phyloP scores from a whole-genome alignment of 2,888 invertebrate genomes.

The Nycteola revayana region DNA sequence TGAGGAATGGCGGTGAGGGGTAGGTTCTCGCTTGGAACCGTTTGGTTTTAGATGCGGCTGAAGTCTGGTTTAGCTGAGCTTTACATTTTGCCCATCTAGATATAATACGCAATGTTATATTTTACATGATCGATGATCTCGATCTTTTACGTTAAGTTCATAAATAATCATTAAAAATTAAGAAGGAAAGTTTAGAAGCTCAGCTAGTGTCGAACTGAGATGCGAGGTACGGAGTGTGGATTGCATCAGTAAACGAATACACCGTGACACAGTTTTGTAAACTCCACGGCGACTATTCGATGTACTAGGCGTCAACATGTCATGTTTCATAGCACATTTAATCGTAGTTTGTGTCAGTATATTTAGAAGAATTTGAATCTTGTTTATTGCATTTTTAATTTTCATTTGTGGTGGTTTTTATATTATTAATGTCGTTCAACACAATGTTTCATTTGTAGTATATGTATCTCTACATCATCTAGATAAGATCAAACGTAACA shows the following conservation, averaged over 20 bases:
- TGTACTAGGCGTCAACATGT: slow-evolving; percentile 41
- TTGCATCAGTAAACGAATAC: slow-evolving; percentile 32
- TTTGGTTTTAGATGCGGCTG: slow-evolving; percentile 36
- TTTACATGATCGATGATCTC: background rate
- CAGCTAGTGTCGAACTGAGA: slow-evolving; percentile 38
- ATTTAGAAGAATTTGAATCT: slow-evolving; percentile 46
- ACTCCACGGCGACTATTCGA: slow-evolving; percentile 25
- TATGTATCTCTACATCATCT: slow-evolving; percentile 30
- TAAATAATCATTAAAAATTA: slow-evolving; percentile 2
- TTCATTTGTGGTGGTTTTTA: slow-evolving; percentile 37
- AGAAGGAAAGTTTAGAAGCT: slow-evolving; percentile 27
- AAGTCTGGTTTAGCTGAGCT: slow-evolving; percentile 50
- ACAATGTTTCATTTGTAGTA: slow-evolving; percentile 24
- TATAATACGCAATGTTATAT: slow-evolving; percentile 5
- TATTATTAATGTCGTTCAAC: slow-evolving; percentile 21
- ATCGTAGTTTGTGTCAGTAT: slow-evolving; percentile 58
- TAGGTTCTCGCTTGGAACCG: slow-evolving; percentile 33
- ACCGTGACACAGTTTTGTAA: slow-evolving; percentile 36
- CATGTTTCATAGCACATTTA: slow-evolving; percentile 54
- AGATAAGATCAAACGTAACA: slow-evolving; percentile 18
- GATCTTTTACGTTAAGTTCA: too few relatives aligned
- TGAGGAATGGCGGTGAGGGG: slow-evolving; percentile 36
- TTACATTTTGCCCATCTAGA: slow-evolving; percentile 9
- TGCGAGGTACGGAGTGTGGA: slow-evolving; percentile 35
- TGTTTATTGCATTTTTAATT: slow-evolving; percentile 49